phyloP scores from a whole-genome alignment of 2,797 vertebrate species.

The Schizopygopsis malacanthus region DNA sequence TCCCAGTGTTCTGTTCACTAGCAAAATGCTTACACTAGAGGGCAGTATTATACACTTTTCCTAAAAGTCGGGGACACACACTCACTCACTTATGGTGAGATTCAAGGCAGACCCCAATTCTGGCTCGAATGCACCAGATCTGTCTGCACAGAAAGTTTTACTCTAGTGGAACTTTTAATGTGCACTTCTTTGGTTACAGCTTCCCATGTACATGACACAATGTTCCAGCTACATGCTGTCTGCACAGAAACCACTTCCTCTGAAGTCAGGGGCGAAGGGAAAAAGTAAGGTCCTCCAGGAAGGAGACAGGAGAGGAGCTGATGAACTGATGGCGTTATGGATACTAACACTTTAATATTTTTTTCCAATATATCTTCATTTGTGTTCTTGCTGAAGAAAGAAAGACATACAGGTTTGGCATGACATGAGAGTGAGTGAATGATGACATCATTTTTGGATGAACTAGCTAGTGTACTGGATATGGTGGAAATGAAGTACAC shows the following conservation, averaged over 20 bases:
- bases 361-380: neutral
- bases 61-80: neutral
- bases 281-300: conserved; percentile 31
- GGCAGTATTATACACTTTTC: conserved; percentile 41
- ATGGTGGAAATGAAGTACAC: neutral
- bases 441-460: neutral
- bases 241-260: conserved; percentile 80
- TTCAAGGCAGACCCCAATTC: conserved; percentile 36
- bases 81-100: neutral
- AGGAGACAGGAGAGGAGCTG: conserved; percentile 22
- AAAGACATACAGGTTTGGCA: neutral
- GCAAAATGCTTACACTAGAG: conserved; percentile 24
- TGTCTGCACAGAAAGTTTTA: conserved; percentile 74
- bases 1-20: neutral
- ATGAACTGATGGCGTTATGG: neutral
- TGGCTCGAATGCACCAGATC: conserved; percentile 64
- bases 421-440: neutral
- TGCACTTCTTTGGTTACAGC: conserved; percentile 74
- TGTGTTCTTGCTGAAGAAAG: neutral
- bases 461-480: neutral
- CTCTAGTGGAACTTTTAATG: conserved; percentile 84
- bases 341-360: neutral
- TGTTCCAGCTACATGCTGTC: conserved; percentile 75
- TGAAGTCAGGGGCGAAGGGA: conserved; percentile 44
- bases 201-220: conserved; percentile 67